Evolutionary conservation across 2,797 vertebrate genomes (phyloP).

Genomic region (Anomalospiza imberbis): DNA sequence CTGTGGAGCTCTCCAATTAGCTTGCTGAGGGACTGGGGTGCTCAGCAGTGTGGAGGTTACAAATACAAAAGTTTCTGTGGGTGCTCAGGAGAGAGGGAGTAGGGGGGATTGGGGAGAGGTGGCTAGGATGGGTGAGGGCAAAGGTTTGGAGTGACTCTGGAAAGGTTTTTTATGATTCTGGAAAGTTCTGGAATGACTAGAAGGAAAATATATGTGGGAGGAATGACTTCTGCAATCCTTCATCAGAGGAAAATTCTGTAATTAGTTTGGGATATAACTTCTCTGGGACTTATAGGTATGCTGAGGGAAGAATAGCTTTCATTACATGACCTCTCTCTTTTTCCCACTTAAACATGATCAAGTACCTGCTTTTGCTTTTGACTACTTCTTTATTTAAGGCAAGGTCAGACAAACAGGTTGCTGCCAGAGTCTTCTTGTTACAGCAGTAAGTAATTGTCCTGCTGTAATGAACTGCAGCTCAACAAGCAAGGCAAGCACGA

Average conservation of each 20-base stretch:
- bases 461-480: background rate
- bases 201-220: background rate
- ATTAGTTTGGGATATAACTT: background rate
- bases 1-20: background rate
- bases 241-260: background rate
- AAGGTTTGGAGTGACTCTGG: background rate
- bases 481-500: background rate
- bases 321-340: background rate
- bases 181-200: background rate
- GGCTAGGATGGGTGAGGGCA: background rate
- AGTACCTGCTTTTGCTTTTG: background rate
- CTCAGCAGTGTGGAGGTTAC: accelerated
- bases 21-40: background rate
- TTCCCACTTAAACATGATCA: background rate
- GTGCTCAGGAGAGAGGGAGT: background rate
- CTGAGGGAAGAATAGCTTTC: background rate
- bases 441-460: background rate
- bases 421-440: background rate
- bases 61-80: background rate
- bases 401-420: background rate
- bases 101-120: background rate
- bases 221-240: background rate
- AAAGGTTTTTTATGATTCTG: background rate
- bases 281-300: background rate
- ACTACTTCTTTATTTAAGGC: background rate